Base-by-base conservation (phyloP, 92 coral and sea anemone species). In the Actinostola sp. region DNA sequence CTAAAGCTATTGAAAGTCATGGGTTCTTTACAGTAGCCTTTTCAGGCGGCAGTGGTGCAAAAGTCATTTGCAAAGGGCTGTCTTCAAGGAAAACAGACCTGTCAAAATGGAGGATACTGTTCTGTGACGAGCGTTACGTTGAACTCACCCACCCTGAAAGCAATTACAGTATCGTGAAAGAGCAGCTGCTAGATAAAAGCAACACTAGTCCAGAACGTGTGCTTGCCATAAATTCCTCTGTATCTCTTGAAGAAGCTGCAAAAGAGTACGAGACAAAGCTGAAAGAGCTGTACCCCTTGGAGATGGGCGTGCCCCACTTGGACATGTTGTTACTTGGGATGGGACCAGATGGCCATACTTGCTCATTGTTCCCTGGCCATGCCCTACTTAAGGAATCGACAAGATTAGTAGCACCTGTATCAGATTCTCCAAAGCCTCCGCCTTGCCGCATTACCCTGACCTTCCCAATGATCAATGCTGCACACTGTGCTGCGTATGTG, bases 281-380 rank as follows among this genome's bases (percentile, higher is more conserved):
- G 45, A 91, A 67, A 63, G 67, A 75, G 32, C 76, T 91, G 58
- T 82, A 87, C 77, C 88, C 88, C 29, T 60, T 25, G 13, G 56
- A 33, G 34, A 70, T 64, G 14, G 84, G 50, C 11, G 70, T 71
- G 14, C 90, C 94, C 12, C 39, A 79, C 8, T 66, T 94, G 28
- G 97, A 94, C 80, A 63, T 94, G 85, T 78, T 94, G 21, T 75
- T 94, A 17, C 83, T 94, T 7, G 98, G 98, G 9, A 94, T 94
- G 98, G 98, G 98, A 0, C 97, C 98, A 0, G 98, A 94, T 70
- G 98, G 98, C 0, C 98, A 94, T 29, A 88, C 89, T 15, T 94
- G 98, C 46, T 94, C 98, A 0, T 77, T 94, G 45, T 94, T 94
- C 61, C 98, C 98, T 11, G 95, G 86, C 9, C 97, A 94, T 66